Evolutionary conservation across 2,888 invertebrate genomes (phyloP).

Genomic region (Sisyra nigra): DNA sequence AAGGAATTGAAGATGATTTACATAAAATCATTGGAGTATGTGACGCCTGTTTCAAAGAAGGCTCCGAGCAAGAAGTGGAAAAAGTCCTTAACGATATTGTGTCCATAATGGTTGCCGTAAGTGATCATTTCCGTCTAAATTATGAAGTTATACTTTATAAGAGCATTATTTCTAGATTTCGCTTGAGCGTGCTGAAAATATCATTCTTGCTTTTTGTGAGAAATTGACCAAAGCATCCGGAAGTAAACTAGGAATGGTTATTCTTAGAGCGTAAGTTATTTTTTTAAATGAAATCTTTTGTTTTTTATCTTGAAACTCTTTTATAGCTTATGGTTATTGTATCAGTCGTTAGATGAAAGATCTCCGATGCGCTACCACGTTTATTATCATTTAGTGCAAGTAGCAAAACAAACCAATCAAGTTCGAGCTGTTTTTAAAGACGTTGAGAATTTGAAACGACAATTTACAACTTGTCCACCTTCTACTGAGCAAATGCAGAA

Average conservation of each 20-base stretch:
- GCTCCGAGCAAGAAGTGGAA: conserved; percentile 77
- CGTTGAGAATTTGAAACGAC: conserved; percentile 66
- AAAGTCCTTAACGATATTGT: conserved; percentile 91
- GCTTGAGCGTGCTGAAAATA: conserved; percentile 70
- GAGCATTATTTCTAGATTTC: conserved; percentile 42
- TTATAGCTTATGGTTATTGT: conserved; percentile 58
- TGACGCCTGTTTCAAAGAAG: conserved; percentile 81
- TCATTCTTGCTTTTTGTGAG: conserved; percentile 82
- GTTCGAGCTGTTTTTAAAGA: conserved; percentile 72
- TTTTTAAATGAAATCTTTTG: background rate
- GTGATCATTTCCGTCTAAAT: conserved; percentile 15
- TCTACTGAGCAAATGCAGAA: conserved; percentile 85
- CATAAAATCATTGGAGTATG: conserved; percentile 90
- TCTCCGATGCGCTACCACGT: conserved; percentile 81
- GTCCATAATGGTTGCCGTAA: conserved; percentile 80
- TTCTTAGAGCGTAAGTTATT: conserved; percentile 64
- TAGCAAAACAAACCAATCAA: conserved; percentile 77
- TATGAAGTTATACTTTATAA: background rate
- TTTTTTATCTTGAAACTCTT: background rate
- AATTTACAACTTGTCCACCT: conserved; percentile 63
- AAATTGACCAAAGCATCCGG: conserved; percentile 78
- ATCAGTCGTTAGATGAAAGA: conserved; percentile 74
- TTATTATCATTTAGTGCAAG: conserved; percentile 78
- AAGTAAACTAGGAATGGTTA: conserved; percentile 60
- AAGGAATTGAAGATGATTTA: conserved; percentile 84